Base-by-base conservation (phyloP, 2,888 invertebrate species). In the Malachius bipustulatus region DNA sequence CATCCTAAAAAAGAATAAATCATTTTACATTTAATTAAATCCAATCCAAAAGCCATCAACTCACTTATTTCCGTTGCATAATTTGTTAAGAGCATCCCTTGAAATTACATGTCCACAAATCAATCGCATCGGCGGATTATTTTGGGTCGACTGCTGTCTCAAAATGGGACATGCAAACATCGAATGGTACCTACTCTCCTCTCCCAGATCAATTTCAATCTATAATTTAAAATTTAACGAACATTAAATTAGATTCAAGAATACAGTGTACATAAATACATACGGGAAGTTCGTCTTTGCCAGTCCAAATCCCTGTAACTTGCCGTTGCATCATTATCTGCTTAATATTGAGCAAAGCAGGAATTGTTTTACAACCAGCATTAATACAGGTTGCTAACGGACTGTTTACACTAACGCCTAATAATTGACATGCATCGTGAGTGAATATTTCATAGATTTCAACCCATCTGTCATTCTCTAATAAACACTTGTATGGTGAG, bases 91-190 rank as follows among this genome's bases (percentile, higher is more conserved):
- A 29, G 98, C 98, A 67, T 99, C 98, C 47, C 85, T 73, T 2
- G 94, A 94, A 53, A 98, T 97, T 41, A 97, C 96, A 67, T 98
- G 98, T 2, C 98, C 98, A 64, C 98, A 98, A 2, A 88, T 77
- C 41, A 98, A 71, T 45, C 91, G 74, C 83, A 98, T 94, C 10
- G 98, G 97, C 37, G 98, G 98, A 71, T 98, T 98, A 48, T 75
- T 75, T 48, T 93, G 91, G 1, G 90, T 87, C 29, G 90, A 89
- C 62, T 97, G 97, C 59, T 96, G 96, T 36, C 96, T 76, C 41
- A 98, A 71, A 54, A 98, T 98, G 4, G 98, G 98, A 62, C 98
- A 99, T 13, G 97, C 94, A 67, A 98, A 98, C 56, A 96, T 87
- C 4, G 96, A 97, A 67, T 98, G 98, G 62, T 90, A 94, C 46